A percentile compares a stretch with the other conserved stretches of the same genome.
Evolutionary conservation across 2,797 vertebrate genomes (phyloP).

Genomic region (Sarcoramphus papa): DNA sequence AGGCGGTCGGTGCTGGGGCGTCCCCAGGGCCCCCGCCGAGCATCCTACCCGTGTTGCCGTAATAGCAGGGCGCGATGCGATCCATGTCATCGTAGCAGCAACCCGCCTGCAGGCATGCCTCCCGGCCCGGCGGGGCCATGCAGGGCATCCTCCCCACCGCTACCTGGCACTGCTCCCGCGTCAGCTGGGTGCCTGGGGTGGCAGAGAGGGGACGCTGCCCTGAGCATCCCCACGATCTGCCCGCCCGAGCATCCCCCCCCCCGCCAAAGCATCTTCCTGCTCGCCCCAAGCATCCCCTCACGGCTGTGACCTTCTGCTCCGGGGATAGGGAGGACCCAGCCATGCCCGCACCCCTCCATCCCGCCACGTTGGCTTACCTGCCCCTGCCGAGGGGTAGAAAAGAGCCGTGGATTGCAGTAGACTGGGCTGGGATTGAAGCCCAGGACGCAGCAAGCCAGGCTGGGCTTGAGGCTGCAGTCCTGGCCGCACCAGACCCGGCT

Average conservation of each 20-base stretch:
- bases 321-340: background rate
- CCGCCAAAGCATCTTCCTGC: background rate
- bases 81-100: constrained; percentile 64
- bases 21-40: fast-evolving
- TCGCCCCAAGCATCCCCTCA: fast-evolving
- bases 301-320: background rate
- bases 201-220: background rate
- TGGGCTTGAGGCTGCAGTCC: background rate
- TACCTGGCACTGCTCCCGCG: constrained; percentile 46
- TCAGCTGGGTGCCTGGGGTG: background rate
- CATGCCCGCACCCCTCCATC: fast-evolving
- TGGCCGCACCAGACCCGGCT: background rate
- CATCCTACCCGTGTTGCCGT: constrained; percentile 65
- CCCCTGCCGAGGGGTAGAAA: constrained; percentile 1
- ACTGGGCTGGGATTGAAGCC: background rate
- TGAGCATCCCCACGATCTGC: background rate
- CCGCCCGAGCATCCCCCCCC: background rate
- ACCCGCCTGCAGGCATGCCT: constrained; percentile 45
- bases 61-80: constrained; percentile 49
- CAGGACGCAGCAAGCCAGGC: background rate
- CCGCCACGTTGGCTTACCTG: background rate
- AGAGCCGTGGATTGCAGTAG: background rate
- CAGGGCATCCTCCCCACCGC: constrained; percentile 36
- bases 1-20: background rate
- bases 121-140: background rate